phyloP scores from a whole-genome alignment of 1,140 invertebrate genomes.

The Riptortus pedestris region DNA sequence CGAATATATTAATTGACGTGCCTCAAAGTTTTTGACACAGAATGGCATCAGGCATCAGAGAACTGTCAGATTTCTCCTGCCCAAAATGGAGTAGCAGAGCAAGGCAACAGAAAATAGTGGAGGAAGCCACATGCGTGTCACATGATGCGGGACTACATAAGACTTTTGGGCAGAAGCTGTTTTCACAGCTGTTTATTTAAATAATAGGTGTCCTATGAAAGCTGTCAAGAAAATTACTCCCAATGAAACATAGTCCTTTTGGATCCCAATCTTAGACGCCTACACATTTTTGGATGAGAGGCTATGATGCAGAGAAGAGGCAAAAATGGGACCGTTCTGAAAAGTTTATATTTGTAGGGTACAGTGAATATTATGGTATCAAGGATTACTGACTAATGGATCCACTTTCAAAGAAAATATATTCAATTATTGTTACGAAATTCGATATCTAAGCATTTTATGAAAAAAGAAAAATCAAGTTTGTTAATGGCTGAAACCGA shows the following conservation, averaged over 20 bases:
- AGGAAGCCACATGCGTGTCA: not conserved
- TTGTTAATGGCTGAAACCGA: no score
- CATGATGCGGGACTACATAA: not conserved
- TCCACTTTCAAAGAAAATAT: not conserved
- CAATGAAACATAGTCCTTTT: not conserved
- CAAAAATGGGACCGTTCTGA: not conserved
- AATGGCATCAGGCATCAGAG: no score
- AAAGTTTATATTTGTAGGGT: not conserved
- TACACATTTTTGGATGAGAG: not conserved
- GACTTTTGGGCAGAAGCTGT: not conserved
- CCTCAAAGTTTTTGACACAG: not conserved
- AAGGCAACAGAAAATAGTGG: not conserved
- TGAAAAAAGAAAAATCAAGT: no score
- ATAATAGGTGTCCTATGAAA: not conserved
- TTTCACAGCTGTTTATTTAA: not conserved
- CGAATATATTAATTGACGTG: not conserved
- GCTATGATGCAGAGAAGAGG: not conserved
- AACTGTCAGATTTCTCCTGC: not conserved
- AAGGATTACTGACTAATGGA: not conserved
- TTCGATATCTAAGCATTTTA: no score
- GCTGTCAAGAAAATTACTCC: not conserved
- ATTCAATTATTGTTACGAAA: no score
- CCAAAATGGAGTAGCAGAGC: not conserved
- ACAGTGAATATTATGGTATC: not conserved
- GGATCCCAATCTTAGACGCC: not conserved